Conservation (phyloP, 1,140 invertebrate species). For the Alviniconcha marisindica region DNA sequence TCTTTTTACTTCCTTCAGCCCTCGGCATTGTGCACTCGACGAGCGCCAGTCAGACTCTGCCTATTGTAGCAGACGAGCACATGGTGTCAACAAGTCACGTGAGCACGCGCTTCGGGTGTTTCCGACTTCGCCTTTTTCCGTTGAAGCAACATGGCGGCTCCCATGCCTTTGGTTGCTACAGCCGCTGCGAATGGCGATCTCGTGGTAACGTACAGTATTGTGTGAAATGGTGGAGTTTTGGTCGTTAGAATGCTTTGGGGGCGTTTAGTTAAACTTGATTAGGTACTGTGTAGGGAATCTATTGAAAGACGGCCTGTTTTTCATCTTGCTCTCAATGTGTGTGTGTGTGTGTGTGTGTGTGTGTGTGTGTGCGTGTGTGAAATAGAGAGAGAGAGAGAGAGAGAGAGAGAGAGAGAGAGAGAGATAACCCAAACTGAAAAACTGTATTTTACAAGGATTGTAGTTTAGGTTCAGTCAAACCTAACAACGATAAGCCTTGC, state of each 20-base stretch:
- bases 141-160: slow-evolving; percentile 27
- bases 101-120: slow-evolving; percentile 11
- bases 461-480: too few species aligned
- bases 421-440: too few species aligned
- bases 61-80: slow-evolving; percentile 32
- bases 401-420: too few species aligned
- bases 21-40: not conserved
- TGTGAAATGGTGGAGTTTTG: too few species aligned
- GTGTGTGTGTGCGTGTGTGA: too few species aligned
- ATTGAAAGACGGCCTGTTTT: not conserved
- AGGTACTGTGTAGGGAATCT: not conserved
- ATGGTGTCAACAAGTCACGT: slow-evolving; percentile 19
- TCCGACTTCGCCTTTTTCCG: not conserved
- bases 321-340: not conserved
- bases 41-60: not conserved
- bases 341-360: slow-evolving; percentile 12
- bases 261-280: not conserved
- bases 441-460: too few species aligned
- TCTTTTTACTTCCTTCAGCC: not conserved
- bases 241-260: not conserved
- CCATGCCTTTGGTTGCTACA: slow-evolving; percentile 32
- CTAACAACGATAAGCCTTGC: too few species aligned
- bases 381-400: too few species aligned
- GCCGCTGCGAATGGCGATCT: slow-evolving; percentile 59
- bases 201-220: slow-evolving; percentile 45